A percentile compares a stretch with the other conserved stretches of the same genome.
phyloP scores from a whole-genome alignment of 2,797 vertebrate genomes.

The Uromys caudimaculatus region DNA sequence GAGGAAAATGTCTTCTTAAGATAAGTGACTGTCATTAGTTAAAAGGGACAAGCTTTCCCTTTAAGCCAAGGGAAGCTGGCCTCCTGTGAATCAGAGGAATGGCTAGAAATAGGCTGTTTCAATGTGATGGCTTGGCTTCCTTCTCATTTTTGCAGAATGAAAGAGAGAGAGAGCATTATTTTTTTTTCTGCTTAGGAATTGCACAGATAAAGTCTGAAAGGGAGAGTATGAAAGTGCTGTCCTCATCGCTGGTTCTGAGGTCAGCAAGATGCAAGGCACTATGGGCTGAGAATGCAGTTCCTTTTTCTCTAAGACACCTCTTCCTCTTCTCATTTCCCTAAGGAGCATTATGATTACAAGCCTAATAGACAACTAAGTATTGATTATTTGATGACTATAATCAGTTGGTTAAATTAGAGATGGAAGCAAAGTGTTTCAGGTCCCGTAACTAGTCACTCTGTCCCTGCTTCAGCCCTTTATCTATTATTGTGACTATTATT shows the following conservation, averaged over 20 bases:
- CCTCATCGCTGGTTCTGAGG: not conserved
- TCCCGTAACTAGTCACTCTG: not conserved
- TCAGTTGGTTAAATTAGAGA: not conserved
- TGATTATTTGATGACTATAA: constrained; percentile 17
- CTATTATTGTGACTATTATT: not conserved
- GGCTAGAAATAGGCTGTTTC: constrained; percentile 3
- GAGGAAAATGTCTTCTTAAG: constrained; percentile 26
- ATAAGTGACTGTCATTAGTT: constrained; percentile 10
- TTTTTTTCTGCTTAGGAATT: constrained; percentile 4
- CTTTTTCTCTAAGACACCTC: not conserved
- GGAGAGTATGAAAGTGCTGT: not conserved
- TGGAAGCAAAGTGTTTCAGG: not conserved
- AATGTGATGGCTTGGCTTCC: not conserved
- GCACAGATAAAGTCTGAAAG: constrained; percentile 47
- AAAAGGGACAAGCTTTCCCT: constrained; percentile 8
- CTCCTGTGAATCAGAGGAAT: not conserved
- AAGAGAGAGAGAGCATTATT: not conserved
- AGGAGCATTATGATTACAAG: constrained; percentile 9
- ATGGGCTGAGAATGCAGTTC: not conserved
- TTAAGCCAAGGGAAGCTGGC: not conserved
- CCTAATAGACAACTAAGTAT: not conserved
- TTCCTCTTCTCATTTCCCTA: constrained; percentile 13
- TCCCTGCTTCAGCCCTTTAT: not conserved
- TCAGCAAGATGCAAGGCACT: not conserved
- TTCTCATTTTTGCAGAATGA: constrained; percentile 20